A percentile compares a stretch with the other conserved stretches of the same genome.
phyloP scores from a whole-genome alignment of 2,888 invertebrate genomes.

The Sesamia inferens region DNA sequence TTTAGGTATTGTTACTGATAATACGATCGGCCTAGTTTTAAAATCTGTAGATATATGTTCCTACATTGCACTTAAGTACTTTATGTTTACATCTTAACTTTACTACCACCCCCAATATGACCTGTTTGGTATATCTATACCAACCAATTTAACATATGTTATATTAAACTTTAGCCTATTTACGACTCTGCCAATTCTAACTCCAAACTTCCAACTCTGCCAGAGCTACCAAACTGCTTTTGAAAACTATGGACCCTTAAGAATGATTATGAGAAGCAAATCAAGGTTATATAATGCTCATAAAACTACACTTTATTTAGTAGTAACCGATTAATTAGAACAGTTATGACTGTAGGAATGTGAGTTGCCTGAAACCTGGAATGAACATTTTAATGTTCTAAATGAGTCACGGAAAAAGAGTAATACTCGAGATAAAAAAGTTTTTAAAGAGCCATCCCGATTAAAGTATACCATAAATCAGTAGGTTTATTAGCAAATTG shows the following conservation, averaged over 20 bases:
- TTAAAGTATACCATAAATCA: background rate
- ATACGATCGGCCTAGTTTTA: conserved; percentile 44
- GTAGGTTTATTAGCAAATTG: background rate
- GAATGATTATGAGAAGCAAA: conserved; percentile 43
- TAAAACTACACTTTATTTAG: conserved; percentile 48
- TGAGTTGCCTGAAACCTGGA: background rate
- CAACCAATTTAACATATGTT: background rate
- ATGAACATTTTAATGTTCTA: background rate
- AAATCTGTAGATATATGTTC: conserved; percentile 4
- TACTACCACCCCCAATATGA: background rate
- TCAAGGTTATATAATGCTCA: conserved; percentile 46
- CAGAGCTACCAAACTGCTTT: background rate
- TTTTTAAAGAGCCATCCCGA: background rate
- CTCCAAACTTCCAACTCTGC: too few relatives aligned
- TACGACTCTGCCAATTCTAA: background rate
- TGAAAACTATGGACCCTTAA: conserved; percentile 17
- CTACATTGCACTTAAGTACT: background rate
- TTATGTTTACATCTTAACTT: background rate
- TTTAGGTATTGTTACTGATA: conserved; percentile 41
- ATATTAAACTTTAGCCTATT: conserved; percentile 1
- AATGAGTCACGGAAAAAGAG: background rate
- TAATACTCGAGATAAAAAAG: background rate
- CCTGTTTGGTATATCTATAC: conserved; percentile 3
- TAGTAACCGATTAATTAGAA: conserved; percentile 46
- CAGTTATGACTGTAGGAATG: conserved; percentile 56